Evolutionary conservation across 2,113 vertebrate genomes (phyloP), one percentile per base, ranked within the genome.

Genomic region (Telmatochromis sp.): DNA sequence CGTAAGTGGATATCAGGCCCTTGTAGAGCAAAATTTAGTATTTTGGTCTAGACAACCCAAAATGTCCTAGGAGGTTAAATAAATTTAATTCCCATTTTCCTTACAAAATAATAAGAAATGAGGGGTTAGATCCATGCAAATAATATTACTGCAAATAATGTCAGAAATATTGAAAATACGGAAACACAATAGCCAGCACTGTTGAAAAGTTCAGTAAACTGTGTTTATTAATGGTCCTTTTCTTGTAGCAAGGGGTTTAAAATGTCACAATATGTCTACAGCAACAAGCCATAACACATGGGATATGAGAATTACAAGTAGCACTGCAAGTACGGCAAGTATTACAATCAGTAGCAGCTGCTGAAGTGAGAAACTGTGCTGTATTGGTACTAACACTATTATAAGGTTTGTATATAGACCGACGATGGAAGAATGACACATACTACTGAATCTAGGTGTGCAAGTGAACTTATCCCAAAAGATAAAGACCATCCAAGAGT

Each of bases 231-330:
- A 86, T 89, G 84, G 58, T 93, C 73, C 70, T 85, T 86, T 88
- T 75, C 63, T 78, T 85, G 89, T 80, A 33, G 80, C 83, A 91
- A 80, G 88, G 54, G 89, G 81, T 87, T 86, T 63, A 37, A 93
- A 92, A 87, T 87, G 81, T 93, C 88, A 94, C 93, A 91, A 92
- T 82, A 91, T 88, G 89, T 90, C 84, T 92, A 95, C 93, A 86
- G 80, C 86, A 87, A 94, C 89, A 92, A 91, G 92, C 94, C 87
- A 80, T 84, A 87, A 91, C 57, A 81, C 90, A 89, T 86, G 80
- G 80, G 31, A 57, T 88, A 92, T 82, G 26, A 83, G 90, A 93
- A 79, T 89, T 82, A 89, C 89, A 91, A 86, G 86, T 81, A 89
- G 84, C 90, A 94, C 89, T 85, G 84, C 84, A 78, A 90, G 88